A percentile compares a stretch with the other conserved stretches of the same genome.
Conservation (phyloP, 2,888 invertebrate species). For the Ochropleura leucogaster region DNA sequence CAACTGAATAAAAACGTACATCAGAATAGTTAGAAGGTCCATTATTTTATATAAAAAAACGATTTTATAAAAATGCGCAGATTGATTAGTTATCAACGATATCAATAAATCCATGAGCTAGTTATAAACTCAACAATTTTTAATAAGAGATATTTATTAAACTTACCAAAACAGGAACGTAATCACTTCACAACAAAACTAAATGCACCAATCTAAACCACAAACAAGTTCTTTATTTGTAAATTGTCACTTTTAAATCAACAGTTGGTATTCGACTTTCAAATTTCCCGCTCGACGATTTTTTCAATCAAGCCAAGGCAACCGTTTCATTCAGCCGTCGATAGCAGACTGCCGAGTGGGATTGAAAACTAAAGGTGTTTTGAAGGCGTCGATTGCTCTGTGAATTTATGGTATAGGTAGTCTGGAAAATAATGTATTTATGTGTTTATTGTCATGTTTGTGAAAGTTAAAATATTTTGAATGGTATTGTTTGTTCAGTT, state of each 20-base stretch:
- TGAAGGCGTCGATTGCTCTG: slow-evolving; percentile 3
- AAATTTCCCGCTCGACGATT: slow-evolving; percentile 37
- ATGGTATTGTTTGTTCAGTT: background rate
- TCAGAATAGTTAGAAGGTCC: background rate
- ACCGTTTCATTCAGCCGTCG: slow-evolving; percentile 49
- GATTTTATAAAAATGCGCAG: background rate
- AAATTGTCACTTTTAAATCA: slow-evolving; percentile 35
- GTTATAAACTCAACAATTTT: background rate
- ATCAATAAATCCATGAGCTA: background rate
- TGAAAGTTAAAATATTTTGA: background rate
- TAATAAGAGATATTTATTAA: background rate
- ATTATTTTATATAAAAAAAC: no score
- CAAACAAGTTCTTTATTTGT: background rate
- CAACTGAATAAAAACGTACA: background rate
- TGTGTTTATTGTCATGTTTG: slow-evolving; percentile 4
- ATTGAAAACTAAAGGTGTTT: slow-evolving; percentile 8
- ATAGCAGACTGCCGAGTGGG: slow-evolving; percentile 44
- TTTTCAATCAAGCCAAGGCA: slow-evolving; percentile 33
- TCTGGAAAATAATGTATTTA: background rate
- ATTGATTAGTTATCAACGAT: background rate
- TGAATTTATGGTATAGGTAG: background rate
- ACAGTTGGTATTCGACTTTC: background rate
- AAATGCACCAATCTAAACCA: slow-evolving; percentile 3
- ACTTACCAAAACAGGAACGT: slow-evolving; percentile 28
- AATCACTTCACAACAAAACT: slow-evolving; percentile 23